Evolutionary conservation across 1,140 invertebrate species (phyloP).

Genomic region (Dermatophagoides farinae): DNA sequence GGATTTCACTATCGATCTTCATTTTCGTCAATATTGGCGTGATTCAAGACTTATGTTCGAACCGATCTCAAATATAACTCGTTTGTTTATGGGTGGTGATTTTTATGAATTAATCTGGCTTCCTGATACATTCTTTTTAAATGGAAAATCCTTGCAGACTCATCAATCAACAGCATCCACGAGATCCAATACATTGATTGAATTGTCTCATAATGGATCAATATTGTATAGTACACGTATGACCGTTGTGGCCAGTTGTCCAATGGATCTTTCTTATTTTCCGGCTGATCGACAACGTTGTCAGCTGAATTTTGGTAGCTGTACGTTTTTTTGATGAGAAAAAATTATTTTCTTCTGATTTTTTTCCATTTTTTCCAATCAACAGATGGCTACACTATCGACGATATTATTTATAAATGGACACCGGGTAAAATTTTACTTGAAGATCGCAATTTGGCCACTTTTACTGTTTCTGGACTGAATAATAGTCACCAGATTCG

Average conservation of each 20-base stretch:
- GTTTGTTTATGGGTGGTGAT: neutral
- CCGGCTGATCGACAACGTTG: neutral
- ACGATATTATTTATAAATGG: neutral
- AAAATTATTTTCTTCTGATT: neutral
- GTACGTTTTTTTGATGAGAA: neutral
- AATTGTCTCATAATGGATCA: neutral
- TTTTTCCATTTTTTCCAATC: neutral
- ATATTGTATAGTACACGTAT: neutral
- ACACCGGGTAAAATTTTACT: neutral
- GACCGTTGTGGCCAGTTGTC: neutral
- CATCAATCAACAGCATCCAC: neutral
- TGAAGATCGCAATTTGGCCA: neutral
- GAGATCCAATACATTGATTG: neutral
- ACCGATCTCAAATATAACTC: neutral
- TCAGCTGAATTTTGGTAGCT: neutral
- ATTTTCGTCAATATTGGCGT: slow-evolving; percentile 1
- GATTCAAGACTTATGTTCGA: neutral
- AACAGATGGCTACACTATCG: neutral
- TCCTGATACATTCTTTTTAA: neutral
- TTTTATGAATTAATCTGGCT: neutral
- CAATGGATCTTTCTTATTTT: slow-evolving; percentile 2
- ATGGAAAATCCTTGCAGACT: neutral
- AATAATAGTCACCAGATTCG: neutral
- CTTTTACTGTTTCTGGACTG: neutral
- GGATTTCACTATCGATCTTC: slow-evolving; percentile 5